Base-by-base conservation (phyloP, 2,888 invertebrate genomes). In the Drosophila affinis region DNA sequence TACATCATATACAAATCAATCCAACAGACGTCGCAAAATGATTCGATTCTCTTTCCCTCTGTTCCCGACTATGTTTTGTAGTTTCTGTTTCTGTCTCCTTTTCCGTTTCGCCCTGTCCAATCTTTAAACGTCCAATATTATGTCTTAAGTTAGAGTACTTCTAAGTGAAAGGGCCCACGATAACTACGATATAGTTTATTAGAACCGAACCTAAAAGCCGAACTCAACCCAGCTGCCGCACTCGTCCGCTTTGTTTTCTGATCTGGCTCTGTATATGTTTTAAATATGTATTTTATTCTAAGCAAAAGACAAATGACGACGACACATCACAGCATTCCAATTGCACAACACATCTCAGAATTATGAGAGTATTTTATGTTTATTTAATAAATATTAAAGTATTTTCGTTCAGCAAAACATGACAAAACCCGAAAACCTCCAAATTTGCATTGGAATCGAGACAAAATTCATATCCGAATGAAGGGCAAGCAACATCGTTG, bases 301-400 rank as follows among this genome's bases (percentile, higher is more conserved):
- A 53, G 52, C 48, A 29, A 32, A 48, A 49, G 46, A 29, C 17
- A 57, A 47, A 18, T 9, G 32, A 34, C 34, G 34, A 34, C 34
- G 34, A 39, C 39, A 63, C 71, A 71, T 63, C 56, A 53, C 72
- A 53, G 18, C 63, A 56, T 72, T 57, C 44, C 45, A 57, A 62
- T 79, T 73, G 67, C 74, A 75, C 72, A 63, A 68, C 74, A 75
- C 72, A 63, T 67, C 62, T 55, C 62, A 60, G 10, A 29, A 21
- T 49, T 44, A 60, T 64, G 81, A 62, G 73, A 72, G 77, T 87
- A 87, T 90, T 90, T 90, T 88, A 88, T 88, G 81, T 89, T 89
- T 90, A 90, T 90, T 81, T 74, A 89, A 89, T 89, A 89, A 89
- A 85, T 64, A 71, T 79, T 88, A 86, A 87, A 88, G 82, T 88